Percentiles rank a stretch among this genome's conserved stretches.
Conservation (phyloP, 1,140 invertebrate genomes). For the Formica exsecta region DNA sequence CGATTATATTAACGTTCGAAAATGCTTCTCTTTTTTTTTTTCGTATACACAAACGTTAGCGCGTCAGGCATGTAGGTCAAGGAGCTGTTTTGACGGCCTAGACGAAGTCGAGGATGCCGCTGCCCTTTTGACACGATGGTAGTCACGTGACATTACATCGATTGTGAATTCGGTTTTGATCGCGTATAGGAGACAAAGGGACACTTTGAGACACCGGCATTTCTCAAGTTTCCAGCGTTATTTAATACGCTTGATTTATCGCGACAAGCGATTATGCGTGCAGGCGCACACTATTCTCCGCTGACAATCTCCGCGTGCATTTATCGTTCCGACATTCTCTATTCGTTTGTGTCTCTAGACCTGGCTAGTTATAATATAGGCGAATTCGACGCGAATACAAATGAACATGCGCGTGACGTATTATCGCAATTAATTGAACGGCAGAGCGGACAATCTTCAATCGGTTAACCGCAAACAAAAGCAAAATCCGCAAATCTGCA, state of each 20-base stretch:
- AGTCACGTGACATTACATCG: neutral
- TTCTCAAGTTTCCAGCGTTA: neutral
- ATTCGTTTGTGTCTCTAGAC: conserved; percentile 18
- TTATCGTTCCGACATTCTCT: conserved; percentile 23
- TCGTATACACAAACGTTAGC: conserved; percentile 15
- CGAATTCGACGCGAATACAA: conserved; percentile 8
- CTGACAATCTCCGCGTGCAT: conserved; percentile 29
- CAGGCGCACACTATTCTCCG: conserved; percentile 7
- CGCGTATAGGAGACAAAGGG: conserved; percentile 23
- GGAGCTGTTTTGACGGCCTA: conserved; percentile 62
- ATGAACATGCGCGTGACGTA: neutral
- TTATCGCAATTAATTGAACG: conserved; percentile 32
- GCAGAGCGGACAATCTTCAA: neutral
- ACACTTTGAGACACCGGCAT: neutral
- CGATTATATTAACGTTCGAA: conserved; percentile 12
- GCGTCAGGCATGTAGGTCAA: conserved; percentile 58
- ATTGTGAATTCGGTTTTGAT: conserved; percentile 20
- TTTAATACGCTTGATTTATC: conserved; percentile 54
- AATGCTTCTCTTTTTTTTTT: conserved; percentile 3
- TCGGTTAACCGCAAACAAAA: neutral
- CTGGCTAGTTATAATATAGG: neutral
- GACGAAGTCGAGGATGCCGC: conserved; percentile 30
- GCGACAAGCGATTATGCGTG: neutral
- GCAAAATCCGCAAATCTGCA: neutral
- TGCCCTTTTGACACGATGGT: conserved; percentile 44